phyloP scores from a whole-genome alignment of 2,113 vertebrate species.

The Channa argus region DNA sequence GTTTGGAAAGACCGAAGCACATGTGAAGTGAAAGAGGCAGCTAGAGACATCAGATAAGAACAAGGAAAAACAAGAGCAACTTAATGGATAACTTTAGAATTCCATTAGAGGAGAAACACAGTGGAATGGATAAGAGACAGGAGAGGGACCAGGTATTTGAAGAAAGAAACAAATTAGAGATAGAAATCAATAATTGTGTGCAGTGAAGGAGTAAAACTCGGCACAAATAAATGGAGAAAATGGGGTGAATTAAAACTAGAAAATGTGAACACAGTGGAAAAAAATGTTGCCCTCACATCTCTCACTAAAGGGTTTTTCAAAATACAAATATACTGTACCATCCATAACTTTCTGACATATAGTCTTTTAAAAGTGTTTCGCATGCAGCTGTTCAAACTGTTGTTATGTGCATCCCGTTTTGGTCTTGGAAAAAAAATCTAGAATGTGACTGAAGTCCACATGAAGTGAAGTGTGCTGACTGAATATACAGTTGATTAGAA shows the following conservation, averaged over 20 bases:
- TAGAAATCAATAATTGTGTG: slow-evolving; percentile 28
- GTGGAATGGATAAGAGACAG: slow-evolving; percentile 14
- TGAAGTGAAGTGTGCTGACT: no score
- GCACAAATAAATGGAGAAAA: not conserved
- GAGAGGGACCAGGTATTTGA: slow-evolving; percentile 39
- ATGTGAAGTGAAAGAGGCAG: slow-evolving; percentile 18
- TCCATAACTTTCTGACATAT: no score
- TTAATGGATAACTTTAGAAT: slow-evolving; percentile 54
- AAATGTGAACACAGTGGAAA: not conserved
- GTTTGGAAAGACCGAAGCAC: slow-evolving; percentile 30
- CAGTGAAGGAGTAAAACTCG: slow-evolving; percentile 11
- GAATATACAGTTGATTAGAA: no score
- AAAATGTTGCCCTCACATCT: not conserved
- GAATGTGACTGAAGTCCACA: no score
- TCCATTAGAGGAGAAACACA: slow-evolving; percentile 42
- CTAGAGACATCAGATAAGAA: slow-evolving; percentile 54
- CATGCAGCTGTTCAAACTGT: no score
- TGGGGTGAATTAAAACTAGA: slow-evolving; percentile 10
- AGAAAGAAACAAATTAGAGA: slow-evolving; percentile 45
- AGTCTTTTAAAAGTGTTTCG: no score
- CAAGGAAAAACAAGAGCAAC: slow-evolving; percentile 37
- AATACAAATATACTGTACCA: no score
- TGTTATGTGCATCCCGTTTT: no score
- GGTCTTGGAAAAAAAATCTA: no score
- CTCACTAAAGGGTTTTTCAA: no score